phyloP scores from a whole-genome alignment of 2,797 vertebrate genomes.

The Pipistrellus pipistrellus region DNA sequence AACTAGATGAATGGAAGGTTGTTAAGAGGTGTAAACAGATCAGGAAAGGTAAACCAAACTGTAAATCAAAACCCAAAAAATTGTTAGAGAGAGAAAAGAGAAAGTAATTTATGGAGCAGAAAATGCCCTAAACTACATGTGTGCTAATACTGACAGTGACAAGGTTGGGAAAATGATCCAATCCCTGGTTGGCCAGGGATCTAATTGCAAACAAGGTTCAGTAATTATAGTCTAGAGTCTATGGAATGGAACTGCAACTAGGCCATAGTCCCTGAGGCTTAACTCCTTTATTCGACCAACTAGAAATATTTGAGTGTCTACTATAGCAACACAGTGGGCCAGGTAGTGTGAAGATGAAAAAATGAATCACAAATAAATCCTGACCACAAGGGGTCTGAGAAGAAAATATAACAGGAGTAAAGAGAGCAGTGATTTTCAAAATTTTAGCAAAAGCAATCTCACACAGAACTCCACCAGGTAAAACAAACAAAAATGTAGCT shows the following conservation, averaged over 20 bases:
- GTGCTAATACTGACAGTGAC: neutral
- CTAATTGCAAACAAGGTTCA: neutral
- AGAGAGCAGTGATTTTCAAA: conserved; percentile 27
- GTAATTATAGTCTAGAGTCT: neutral
- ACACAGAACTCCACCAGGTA: neutral
- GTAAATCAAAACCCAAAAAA: conserved; percentile 72
- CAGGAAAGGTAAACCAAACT: conserved; percentile 71
- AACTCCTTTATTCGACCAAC: neutral
- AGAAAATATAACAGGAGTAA: conserved; percentile 40
- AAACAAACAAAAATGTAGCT: neutral
- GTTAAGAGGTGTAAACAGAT: conserved; percentile 67
- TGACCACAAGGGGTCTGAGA: neutral
- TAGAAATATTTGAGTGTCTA: neutral
- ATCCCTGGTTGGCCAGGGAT: neutral
- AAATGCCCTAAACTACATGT: conserved; percentile 1
- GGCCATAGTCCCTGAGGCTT: neutral
- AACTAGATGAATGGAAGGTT: conserved; percentile 72
- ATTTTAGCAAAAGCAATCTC: neutral
- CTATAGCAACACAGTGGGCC: neutral
- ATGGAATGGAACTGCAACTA: neutral
- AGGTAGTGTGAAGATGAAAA: neutral
- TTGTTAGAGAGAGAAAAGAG: neutral
- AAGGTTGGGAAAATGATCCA: neutral
- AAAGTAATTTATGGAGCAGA: conserved; percentile 19
- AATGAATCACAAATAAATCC: neutral